Percentiles rank a stretch among this genome's conserved stretches.
These are phyloP conservation scores for Dendroctonus ponderosae DNA, from an alignment of 1,140 invertebrate species.

Conservation along the genomic window DNA sequence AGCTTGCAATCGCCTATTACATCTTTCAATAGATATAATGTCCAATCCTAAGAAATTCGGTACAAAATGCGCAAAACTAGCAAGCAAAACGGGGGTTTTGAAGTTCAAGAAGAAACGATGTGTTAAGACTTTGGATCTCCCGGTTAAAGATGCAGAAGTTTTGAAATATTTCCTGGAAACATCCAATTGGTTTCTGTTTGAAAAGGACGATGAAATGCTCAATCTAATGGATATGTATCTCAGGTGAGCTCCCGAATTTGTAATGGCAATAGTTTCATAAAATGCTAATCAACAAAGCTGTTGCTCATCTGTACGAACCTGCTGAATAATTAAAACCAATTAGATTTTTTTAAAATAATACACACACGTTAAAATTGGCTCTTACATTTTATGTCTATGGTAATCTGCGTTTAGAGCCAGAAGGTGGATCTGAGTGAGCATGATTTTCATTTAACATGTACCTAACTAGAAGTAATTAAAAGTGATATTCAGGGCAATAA, in stretches of 20 bases:
- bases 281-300: no score
- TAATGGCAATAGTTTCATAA: background rate
- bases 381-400: no score
- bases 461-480: no score
- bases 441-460: no score
- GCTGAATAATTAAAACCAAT: no score
- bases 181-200: constrained; percentile 44
- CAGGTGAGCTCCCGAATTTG: constrained; percentile 10
- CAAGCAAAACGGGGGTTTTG: constrained; percentile 36
- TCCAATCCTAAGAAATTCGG: constrained; percentile 25
- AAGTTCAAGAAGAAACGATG: constrained; percentile 32
- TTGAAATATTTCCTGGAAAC: constrained; percentile 43
- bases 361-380: no score
- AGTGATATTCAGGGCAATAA: constrained; percentile 4
- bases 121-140: constrained; percentile 33
- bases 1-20: no score
- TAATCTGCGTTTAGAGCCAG: no score
- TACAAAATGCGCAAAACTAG: constrained; percentile 35
- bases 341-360: no score
- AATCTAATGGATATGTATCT: constrained; percentile 34
- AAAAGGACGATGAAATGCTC: constrained; percentile 36
- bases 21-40: background rate
- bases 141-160: constrained; percentile 35
- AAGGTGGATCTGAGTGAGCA: no score
- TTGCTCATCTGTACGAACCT: no score